Percentiles rank a stretch among this genome's conserved stretches.
phyloP scores from a whole-genome alignment of 2,888 invertebrate species.

The Cacoxenus indagator region DNA sequence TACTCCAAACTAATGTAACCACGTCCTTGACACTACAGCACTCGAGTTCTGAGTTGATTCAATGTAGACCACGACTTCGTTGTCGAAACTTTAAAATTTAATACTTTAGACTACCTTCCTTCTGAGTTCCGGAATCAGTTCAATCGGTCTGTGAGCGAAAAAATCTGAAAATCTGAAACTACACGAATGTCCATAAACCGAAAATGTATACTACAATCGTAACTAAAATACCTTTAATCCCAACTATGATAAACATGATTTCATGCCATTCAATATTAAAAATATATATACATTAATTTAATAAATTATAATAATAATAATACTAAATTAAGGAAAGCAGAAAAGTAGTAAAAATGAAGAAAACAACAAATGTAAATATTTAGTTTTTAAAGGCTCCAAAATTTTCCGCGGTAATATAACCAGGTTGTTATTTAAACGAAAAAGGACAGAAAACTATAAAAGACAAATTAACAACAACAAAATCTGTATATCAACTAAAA shows the following conservation, averaged over 20 bases:
- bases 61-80: too few species aligned
- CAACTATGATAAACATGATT: neutral
- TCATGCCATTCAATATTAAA: neutral
- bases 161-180: slow-evolving; percentile 10
- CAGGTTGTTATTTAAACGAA: neutral
- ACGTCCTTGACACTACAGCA: too few species aligned
- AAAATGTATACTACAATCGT: slow-evolving; percentile 28
- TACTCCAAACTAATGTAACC: too few species aligned
- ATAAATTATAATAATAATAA: slow-evolving; percentile 3
- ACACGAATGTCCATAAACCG: too few species aligned
- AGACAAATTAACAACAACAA: neutral
- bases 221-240: slow-evolving; percentile 28
- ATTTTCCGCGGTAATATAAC: slow-evolving; percentile 3
- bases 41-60: too few species aligned
- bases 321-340: too few species aligned
- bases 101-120: too few species aligned
- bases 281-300: neutral
- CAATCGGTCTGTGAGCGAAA: too few species aligned
- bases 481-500: neutral
- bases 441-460: slow-evolving; percentile 4
- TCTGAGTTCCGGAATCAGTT: too few species aligned
- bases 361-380: slow-evolving; percentile 16
- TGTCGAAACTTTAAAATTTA: too few species aligned
- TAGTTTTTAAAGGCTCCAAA: slow-evolving; percentile 4
- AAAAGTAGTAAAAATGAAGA: too few species aligned